Evolutionary conservation across 2,888 invertebrate genomes (phyloP), one percentile per base, ranked within the genome.

Genomic region (Phaonia tiefii): DNA sequence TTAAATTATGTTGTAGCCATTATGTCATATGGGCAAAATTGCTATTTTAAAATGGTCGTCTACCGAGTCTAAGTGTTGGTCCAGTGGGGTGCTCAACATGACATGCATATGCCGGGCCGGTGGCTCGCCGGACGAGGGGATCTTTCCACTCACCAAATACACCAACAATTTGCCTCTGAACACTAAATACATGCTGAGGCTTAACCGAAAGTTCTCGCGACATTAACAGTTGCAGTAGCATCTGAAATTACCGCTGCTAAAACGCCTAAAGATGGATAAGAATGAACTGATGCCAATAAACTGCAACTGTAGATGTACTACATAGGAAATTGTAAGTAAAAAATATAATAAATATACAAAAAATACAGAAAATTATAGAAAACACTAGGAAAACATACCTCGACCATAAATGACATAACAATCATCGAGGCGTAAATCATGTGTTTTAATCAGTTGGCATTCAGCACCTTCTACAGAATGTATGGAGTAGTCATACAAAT

Each of bases 401-500:
- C 89, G 89, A 37, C 89, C 87, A 85, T 90, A 88, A 83, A 89
- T 88, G 75, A 89, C 87, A 84, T 89, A 88, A 75, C 85, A 87
- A 75, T 90, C 90, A 44, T 90, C 88, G 79, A 88, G 84, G 13
- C 91, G 88, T 73, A 91, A 83, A 86, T 91, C 90, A 92, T 98
- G 97, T 90, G 96, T 96, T 90, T 96, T 96, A 84, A 97, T 93
- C 86, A 99, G 92, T 86, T 95, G 93, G 90, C 98, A 97, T 89
- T 98, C 98, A 83, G 98, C 98, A 83, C 98, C 98, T 89, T 98
- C 97, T 75, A 92, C 87, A 86, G 92, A 91, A 87, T 96, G 96
- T 89, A 99, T 93, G 90, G 96, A 96, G 92, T 98, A 99, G 88
- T 98, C 95, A 92, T 97, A 98, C 86, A 99, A 93, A 90, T 94